A percentile compares a stretch with the other conserved stretches of the same genome.
Evolutionary conservation across 2,797 vertebrate species (phyloP).

Genomic region (Danio tinwini): DNA sequence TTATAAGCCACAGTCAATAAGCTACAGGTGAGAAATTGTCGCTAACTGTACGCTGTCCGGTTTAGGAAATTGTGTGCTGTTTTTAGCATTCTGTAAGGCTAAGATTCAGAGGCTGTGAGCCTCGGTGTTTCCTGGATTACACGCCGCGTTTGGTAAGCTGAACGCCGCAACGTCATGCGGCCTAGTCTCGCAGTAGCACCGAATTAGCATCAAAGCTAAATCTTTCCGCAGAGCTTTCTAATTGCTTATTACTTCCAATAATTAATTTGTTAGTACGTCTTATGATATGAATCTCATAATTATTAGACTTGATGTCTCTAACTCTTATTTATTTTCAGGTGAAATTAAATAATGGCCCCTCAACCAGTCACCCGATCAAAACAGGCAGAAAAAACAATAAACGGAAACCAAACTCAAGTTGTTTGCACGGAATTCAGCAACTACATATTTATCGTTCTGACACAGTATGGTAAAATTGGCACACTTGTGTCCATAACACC

Average conservation of each 20-base stretch:
- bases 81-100: neutral
- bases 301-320: neutral
- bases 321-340: conserved; percentile 3
- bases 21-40: conserved; percentile 1
- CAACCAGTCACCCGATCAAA: conserved; percentile 81
- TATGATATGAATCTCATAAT: too few relatives aligned
- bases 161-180: neutral
- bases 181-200: neutral
- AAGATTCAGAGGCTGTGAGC: neutral
- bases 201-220: neutral
- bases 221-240: neutral
- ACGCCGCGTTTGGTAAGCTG: neutral
- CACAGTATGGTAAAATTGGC: conserved; percentile 94
- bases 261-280: neutral
- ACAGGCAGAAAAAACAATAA: conserved; percentile 82
- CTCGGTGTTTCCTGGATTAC: conserved; percentile 27
- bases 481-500: conserved; percentile 90
- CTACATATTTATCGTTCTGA: conserved; percentile 91
- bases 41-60: too few relatives aligned
- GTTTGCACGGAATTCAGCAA: conserved; percentile 93
- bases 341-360: conserved; percentile 77
- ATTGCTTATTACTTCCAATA: neutral
- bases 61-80: neutral
- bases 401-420: conserved; percentile 88
- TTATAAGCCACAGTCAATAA: neutral